Percentiles rank a stretch among this genome's conserved stretches.
Conservation (phyloP, 2,888 invertebrate genomes). For the Rhimphoctona megacephalus region DNA sequence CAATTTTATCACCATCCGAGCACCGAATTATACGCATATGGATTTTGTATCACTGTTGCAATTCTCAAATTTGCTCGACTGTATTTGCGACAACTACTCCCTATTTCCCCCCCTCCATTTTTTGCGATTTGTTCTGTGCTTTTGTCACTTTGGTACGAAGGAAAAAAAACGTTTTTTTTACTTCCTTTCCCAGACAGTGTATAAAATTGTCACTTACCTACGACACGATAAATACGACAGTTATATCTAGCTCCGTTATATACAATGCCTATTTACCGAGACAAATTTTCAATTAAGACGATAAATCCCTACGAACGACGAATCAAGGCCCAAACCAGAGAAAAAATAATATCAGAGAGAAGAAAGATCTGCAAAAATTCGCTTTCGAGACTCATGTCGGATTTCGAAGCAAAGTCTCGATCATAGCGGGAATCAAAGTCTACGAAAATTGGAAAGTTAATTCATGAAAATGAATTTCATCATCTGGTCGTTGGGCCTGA, state of each 20-base stretch:
- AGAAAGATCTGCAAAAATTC: slow-evolving; percentile 23
- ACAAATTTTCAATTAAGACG: slow-evolving; percentile 64
- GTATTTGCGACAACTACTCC: slow-evolving; percentile 22
- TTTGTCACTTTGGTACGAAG: slow-evolving; percentile 26
- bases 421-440: slow-evolving; percentile 31
- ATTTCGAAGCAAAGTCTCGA: slow-evolving; percentile 4
- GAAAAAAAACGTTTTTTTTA: slow-evolving; percentile 29
- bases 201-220: slow-evolving; percentile 75
- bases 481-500: slow-evolving; percentile 29
- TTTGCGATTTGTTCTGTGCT: not conserved
- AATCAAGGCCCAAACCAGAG: slow-evolving; percentile 39
- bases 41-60: slow-evolving; percentile 31
- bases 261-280: slow-evolving; percentile 72
- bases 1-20: slow-evolving; percentile 67
- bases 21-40: slow-evolving; percentile 39
- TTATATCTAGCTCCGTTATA: slow-evolving; percentile 72
- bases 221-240: slow-evolving; percentile 74
- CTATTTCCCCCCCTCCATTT: not conserved
- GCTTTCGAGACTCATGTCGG: not conserved
- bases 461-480: slow-evolving; percentile 12
- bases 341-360: slow-evolving; percentile 9
- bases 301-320: slow-evolving; percentile 54
- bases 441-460: slow-evolving; percentile 9
- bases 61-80: slow-evolving; percentile 25
- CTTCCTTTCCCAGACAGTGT: slow-evolving; percentile 70